Base-by-base conservation (phyloP, 2,888 invertebrate species). In the Andrena bicolor region DNA sequence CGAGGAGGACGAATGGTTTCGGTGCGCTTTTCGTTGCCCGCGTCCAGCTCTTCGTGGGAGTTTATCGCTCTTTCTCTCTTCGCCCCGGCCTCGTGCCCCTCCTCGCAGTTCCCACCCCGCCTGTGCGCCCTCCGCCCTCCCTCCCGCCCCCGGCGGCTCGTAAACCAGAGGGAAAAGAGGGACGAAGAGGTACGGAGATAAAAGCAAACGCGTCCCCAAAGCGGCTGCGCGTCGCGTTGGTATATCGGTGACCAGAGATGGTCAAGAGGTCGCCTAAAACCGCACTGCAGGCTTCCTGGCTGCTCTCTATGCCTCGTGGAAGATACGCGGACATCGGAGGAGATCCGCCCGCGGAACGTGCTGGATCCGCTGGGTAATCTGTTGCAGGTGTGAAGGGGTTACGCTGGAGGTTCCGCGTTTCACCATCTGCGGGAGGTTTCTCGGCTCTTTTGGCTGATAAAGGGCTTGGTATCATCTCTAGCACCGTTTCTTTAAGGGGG, bases 11-110 rank as follows among this genome's bases (percentile, higher is more conserved):
- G 80, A 87, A 80, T 82, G 85, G 80, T 87, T 87, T 88, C 79
- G 80, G 80, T 84, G 84, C 78, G 80, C 83, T 87, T 80, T 84
- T 81, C 88, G 85, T 83, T 83, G 81, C 71, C 72, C 73, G 82
- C 80, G 88, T 89, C 90, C 90, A 89, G 87, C 82, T 56, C 89
- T 84, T 89, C 89, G 88, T 88, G 88, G 89, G 88, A 88, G 88
- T 88, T 86, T 88, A 85, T 86, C 89, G 81, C 69, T 71, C 66
- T 65, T 48, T 60, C 71, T 65, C 63, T 56, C 63, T 69, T n/a
- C 28, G 30, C 51, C 26, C 26, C 65, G 49, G 69, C 71, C 32
- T 58, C 76, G 49, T 61, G 56, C 64, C 64, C 16, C 48, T 20
- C 61, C 63, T 53, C 23, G 5, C 26, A 13, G 32, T 49, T 65